Evolutionary conservation across 2,888 invertebrate genomes (phyloP).

Genomic region (Diabrotica balteata): DNA sequence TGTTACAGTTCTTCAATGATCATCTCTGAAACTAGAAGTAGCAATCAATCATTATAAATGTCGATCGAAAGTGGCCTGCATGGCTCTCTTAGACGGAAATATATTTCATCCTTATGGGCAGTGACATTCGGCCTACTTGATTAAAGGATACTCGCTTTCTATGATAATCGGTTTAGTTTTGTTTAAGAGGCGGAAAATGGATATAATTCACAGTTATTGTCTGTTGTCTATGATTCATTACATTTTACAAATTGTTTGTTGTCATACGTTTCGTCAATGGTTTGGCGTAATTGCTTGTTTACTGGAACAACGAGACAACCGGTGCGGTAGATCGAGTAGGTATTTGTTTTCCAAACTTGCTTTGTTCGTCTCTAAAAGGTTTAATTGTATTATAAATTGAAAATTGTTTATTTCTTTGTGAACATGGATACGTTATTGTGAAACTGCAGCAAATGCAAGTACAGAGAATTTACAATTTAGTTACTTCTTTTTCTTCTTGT

Average conservation of each 20-base stretch:
- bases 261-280: not conserved
- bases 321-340: too few species aligned
- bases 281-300: too few species aligned
- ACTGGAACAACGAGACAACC: too few species aligned
- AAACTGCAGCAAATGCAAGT: too few species aligned
- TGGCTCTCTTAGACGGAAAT: slow-evolving; percentile 17
- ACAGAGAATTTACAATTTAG: too few species aligned
- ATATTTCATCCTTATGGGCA: slow-evolving; percentile 31
- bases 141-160: slow-evolving; percentile 46
- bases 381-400: too few species aligned
- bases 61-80: slow-evolving; percentile 12
- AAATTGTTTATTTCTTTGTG: too few species aligned
- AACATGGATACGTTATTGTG: too few species aligned
- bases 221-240: slow-evolving; percentile 13
- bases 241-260: slow-evolving; percentile 3
- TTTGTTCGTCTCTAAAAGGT: too few species aligned
- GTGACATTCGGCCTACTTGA: slow-evolving; percentile 45
- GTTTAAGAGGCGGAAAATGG: slow-evolving; percentile 37
- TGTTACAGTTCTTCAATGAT: slow-evolving; percentile 8
- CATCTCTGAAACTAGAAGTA: slow-evolving; percentile 9
- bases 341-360: too few species aligned
- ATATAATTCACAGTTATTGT: slow-evolving; percentile 34
- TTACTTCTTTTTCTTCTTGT: too few species aligned
- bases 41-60: slow-evolving; percentile 15
- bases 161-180: slow-evolving; percentile 39